A percentile compares a stretch with the other conserved stretches of the same genome.
Evolutionary conservation across 1,140 invertebrate genomes (phyloP).

Genomic region (Sycobia sp.): DNA sequence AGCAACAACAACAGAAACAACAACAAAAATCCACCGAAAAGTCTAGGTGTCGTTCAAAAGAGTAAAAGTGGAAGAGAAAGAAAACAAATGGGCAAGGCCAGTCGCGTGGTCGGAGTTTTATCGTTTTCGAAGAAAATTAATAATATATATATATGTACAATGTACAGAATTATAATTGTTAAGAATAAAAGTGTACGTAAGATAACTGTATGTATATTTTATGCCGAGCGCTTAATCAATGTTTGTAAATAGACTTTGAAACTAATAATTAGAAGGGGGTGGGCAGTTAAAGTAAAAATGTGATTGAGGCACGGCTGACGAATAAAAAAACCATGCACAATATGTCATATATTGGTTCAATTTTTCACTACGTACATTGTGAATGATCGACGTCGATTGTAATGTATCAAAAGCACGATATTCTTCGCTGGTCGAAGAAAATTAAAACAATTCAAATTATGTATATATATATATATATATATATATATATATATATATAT

Average conservation of each 20-base stretch:
- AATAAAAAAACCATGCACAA: conserved; percentile 54
- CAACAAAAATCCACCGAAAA: no score
- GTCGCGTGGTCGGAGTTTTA: no score
- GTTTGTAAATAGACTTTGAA: conserved; percentile 42
- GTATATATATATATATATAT: conserved; percentile 3
- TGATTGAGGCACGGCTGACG: conserved; percentile 57
- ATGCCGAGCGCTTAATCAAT: conserved; percentile 35
- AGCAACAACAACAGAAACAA: no score
- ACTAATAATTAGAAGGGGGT: conserved; percentile 33
- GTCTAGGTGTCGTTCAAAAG: no score
- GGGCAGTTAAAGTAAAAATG: no score
- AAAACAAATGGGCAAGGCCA: no score
- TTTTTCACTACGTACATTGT: conserved; percentile 46
- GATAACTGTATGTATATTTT: conserved; percentile 40
- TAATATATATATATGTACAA: no score
- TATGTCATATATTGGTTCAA: conserved; percentile 51
- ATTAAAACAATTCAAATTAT: conserved; percentile 15
- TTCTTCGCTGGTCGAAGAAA: conserved; percentile 34
- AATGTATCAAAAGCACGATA: conserved; percentile 17
- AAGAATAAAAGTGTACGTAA: conserved; percentile 21
- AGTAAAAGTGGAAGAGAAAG: no score
- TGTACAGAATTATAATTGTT: conserved; percentile 24
- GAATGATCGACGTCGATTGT: conserved; percentile 35
- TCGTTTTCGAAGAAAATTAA: no score
- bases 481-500: background rate